Conservation (phyloP, 1,140 invertebrate species). For the Lamellibrachia luymesi region DNA sequence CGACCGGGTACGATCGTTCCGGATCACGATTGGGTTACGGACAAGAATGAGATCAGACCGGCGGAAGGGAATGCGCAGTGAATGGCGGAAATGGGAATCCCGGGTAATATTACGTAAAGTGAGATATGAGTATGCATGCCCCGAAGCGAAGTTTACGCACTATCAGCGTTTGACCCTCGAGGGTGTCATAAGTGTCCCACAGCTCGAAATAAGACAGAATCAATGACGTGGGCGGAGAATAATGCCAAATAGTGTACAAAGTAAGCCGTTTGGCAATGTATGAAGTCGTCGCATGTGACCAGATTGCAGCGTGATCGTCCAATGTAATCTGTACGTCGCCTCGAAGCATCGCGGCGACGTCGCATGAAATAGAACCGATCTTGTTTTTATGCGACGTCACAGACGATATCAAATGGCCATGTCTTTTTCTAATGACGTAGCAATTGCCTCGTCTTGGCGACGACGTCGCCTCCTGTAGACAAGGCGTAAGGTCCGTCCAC, state of each 20-base stretch:
- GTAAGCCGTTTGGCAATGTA: background rate
- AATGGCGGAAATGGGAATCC: background rate
- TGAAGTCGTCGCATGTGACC: too few species aligned
- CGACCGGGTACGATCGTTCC: background rate
- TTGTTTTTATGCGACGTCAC: too few species aligned
- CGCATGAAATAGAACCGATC: too few species aligned
- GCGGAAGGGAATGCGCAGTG: background rate
- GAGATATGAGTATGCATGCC: background rate
- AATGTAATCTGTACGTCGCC: too few species aligned
- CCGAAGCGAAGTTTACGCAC: background rate
- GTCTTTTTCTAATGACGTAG: too few species aligned
- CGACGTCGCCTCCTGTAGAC: too few species aligned
- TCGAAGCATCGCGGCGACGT: too few species aligned
- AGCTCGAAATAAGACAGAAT: background rate
- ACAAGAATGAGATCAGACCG: background rate
- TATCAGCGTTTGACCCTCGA: background rate
- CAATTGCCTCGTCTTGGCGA: too few species aligned
- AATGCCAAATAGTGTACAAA: background rate
- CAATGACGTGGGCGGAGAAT: background rate
- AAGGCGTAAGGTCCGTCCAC: too few species aligned
- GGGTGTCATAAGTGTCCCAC: background rate
- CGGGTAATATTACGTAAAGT: background rate
- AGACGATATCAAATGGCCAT: too few species aligned
- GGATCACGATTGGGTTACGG: background rate
- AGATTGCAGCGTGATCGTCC: too few species aligned